These are phyloP conservation scores for Propithecus coquereli DNA, from an alignment of 2,113 vertebrate genomes.

Conservation along the genomic window DNA sequence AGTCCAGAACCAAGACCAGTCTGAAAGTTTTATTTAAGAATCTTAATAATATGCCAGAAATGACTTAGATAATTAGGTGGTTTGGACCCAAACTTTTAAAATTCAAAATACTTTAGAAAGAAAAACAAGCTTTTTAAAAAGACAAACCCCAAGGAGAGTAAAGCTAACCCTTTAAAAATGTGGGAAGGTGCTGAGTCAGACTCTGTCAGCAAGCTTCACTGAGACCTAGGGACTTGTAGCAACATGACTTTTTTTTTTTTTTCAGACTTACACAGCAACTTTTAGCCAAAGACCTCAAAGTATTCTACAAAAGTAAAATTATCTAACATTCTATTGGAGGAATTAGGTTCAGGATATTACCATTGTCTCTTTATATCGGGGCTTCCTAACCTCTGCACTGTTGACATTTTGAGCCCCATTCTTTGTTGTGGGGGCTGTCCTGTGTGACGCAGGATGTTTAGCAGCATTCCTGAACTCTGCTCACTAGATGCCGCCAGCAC, in stretches of 20 bases:
- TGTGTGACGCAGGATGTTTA: neutral
- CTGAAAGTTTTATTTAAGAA: neutral
- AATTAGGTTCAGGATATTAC: neutral
- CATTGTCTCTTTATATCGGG: neutral
- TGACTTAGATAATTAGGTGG: neutral
- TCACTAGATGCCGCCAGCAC: neutral
- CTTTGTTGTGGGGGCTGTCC: neutral
- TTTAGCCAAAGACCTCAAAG: constrained; percentile 30
- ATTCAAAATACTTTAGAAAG: neutral
- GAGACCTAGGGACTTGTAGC: constrained; percentile 20
- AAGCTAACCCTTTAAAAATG: constrained; percentile 43
- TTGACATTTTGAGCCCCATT: neutral
- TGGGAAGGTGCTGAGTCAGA: constrained; percentile 62
- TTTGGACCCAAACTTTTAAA: neutral
- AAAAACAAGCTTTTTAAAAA: constrained; percentile 38
- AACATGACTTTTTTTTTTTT: constrained; percentile 7
- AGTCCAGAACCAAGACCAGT: neutral
- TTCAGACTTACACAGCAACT: constrained; percentile 32
- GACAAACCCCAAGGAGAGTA: neutral
- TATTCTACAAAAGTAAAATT: constrained; percentile 26
- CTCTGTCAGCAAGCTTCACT: constrained; percentile 7
- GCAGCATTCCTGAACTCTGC: neutral
- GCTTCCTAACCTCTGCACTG: neutral
- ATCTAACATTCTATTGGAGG: neutral
- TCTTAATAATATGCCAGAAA: neutral